Evolutionary conservation across 1,140 invertebrate species (phyloP).

Genomic region (Uloborus diversus): DNA sequence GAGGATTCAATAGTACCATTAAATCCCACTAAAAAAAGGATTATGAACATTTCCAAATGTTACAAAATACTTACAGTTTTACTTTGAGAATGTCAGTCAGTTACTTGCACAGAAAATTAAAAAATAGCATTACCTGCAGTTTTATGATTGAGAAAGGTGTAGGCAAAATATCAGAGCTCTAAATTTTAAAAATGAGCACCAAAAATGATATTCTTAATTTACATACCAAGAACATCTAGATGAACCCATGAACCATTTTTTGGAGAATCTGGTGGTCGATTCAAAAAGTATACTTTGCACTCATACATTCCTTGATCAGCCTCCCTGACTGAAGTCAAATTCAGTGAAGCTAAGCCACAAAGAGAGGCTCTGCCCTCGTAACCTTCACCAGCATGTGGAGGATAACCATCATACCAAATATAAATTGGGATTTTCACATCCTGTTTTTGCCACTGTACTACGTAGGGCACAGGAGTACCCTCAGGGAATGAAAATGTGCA

Average conservation of each 20-base stretch:
- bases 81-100: too few relatives aligned
- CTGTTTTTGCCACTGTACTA: constrained; percentile 92
- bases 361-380: constrained; percentile 89
- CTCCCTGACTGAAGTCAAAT: constrained; percentile 89
- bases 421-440: constrained; percentile 84
- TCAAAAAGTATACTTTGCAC: constrained; percentile 94
- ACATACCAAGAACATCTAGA: constrained; percentile 89
- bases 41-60: too few relatives aligned
- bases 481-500: constrained; percentile 94
- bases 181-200: too few relatives aligned
- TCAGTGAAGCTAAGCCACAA: constrained; percentile 87
- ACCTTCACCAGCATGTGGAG: constrained; percentile 89
- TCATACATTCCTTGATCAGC: constrained; percentile 97
- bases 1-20: too few relatives aligned
- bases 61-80: too few relatives aligned
- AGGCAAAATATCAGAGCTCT: too few relatives aligned
- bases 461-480: constrained; percentile 91
- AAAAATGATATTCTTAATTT: too few relatives aligned
- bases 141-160: too few relatives aligned
- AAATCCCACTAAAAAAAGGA: too few relatives aligned
- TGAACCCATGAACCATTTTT: constrained; percentile 95
- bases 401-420: constrained; percentile 96
- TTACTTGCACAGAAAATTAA: too few relatives aligned
- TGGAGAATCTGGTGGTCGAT: constrained; percentile 69
- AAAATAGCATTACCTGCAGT: too few relatives aligned